Evolutionary conservation across 2,888 invertebrate genomes (phyloP).

Genomic region (Sympetrum striolatum): DNA sequence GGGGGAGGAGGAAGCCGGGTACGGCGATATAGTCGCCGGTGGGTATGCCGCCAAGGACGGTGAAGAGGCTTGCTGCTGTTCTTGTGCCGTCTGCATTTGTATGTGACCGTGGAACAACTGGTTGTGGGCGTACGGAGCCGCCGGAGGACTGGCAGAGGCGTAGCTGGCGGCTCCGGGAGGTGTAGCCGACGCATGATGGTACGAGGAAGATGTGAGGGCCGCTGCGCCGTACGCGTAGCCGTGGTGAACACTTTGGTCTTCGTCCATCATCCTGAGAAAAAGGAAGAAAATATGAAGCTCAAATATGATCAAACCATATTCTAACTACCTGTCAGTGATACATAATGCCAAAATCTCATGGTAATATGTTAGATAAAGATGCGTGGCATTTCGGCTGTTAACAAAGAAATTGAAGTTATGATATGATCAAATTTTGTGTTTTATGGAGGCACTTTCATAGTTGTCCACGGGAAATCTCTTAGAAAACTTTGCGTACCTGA

Average conservation of each 20-base stretch:
- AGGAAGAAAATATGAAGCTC: neutral
- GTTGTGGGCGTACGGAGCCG: constrained; percentile 52
- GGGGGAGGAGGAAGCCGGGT: constrained; percentile 47
- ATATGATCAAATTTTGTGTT: no score
- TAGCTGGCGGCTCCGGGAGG: constrained; percentile 50
- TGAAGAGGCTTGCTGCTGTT: neutral
- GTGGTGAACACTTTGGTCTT: constrained; percentile 17
- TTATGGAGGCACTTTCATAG: no score
- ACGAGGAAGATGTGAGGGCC: constrained; percentile 49
- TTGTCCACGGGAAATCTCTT: no score
- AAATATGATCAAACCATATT: no score
- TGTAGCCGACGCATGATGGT: constrained; percentile 57
- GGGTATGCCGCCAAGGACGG: constrained; percentile 5
- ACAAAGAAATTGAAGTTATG: no score
- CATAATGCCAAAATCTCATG: no score
- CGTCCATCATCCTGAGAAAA: constrained; percentile 20
- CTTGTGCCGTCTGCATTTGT: constrained; percentile 27
- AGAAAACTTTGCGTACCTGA: no score
- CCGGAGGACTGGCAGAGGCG: constrained; percentile 58
- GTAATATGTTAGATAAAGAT: no score
- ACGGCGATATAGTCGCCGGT: constrained; percentile 47
- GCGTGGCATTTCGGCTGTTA: no score
- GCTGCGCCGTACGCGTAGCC: constrained; percentile 49
- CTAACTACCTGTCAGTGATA: no score
- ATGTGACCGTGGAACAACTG: constrained; percentile 50